phyloP scores from a whole-genome alignment of 2,113 vertebrate genomes.

The Otocyon megalotis region DNA sequence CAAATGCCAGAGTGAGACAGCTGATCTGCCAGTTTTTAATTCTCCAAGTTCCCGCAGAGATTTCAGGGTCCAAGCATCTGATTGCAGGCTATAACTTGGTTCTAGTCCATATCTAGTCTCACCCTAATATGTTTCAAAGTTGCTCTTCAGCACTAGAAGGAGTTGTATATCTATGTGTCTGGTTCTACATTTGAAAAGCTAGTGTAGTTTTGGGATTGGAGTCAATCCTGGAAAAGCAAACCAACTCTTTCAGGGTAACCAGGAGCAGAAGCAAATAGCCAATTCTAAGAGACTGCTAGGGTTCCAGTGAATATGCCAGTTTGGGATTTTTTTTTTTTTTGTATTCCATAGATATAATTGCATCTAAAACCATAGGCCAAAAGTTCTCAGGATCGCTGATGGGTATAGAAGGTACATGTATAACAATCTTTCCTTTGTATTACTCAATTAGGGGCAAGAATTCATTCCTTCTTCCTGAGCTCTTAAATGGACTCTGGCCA shows the following conservation, averaged over 20 bases:
- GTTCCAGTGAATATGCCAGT: not conserved
- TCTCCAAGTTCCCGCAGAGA: not conserved
- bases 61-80: not conserved
- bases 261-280: not conserved
- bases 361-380: not conserved
- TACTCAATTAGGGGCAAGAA: not conserved
- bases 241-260: not conserved
- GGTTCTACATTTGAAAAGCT: not conserved
- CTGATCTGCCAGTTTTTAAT: not conserved
- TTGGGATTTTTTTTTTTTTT: not conserved
- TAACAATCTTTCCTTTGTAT: slow-evolving; percentile 45
- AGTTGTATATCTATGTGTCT: not conserved
- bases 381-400: not conserved
- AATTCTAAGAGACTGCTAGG: not conserved
- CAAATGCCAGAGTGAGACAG: not conserved
- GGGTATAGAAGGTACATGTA: not conserved
- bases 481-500: slow-evolving; percentile 44
- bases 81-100: not conserved
- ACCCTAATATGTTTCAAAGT: not conserved
- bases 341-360: not conserved
- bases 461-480: slow-evolving; percentile 57
- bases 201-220: not conserved
- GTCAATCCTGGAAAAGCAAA: not conserved
- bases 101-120: not conserved
- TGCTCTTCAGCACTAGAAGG: not conserved